phyloP scores from a whole-genome alignment of 2,797 vertebrate genomes.

The Channallabes apus region DNA sequence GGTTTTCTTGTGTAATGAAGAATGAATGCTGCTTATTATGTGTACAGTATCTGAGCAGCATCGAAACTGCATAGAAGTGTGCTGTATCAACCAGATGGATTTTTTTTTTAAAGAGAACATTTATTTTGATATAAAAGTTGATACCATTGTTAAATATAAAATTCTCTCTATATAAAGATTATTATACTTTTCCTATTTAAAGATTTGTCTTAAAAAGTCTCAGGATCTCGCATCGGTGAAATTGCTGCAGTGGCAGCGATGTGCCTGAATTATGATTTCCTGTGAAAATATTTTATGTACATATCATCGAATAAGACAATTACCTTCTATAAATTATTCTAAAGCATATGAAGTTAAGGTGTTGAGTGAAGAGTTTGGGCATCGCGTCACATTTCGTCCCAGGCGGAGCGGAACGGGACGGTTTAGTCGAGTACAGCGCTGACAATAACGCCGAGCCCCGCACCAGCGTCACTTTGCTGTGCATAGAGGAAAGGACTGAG shows the following conservation, averaged over 20 bases:
- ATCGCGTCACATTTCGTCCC: conserved; percentile 28
- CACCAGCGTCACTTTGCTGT: conserved; percentile 63
- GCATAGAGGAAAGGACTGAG: conserved; percentile 46
- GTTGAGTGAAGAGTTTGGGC: conserved; percentile 54
- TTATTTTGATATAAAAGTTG: conserved; percentile 80
- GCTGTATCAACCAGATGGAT: conserved; percentile 57
- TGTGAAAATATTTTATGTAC: conserved; percentile 82
- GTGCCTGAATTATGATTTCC: conserved; percentile 78
- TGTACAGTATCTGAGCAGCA: conserved; percentile 56
- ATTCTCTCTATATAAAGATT: conserved; percentile 80
- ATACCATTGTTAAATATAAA: conserved; percentile 79
- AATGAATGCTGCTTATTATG: conserved; percentile 58
- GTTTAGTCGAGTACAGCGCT: conserved; percentile 29
- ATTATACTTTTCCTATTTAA: conserved; percentile 81
- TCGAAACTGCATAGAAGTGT: conserved; percentile 50
- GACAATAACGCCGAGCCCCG: background rate
- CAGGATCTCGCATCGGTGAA: conserved; percentile 76
- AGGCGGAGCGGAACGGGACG: conserved; percentile 9
- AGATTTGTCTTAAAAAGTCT: conserved; percentile 77
- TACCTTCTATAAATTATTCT: conserved; percentile 81
- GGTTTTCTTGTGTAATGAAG: conserved; percentile 40
- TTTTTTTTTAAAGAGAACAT: conserved; percentile 66
- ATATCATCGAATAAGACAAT: conserved; percentile 72
- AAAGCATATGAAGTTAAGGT: conserved; percentile 71
- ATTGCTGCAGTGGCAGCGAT: conserved; percentile 71